phyloP scores from a whole-genome alignment of 2,113 vertebrate genomes.

The Xenopus laevis region DNA sequence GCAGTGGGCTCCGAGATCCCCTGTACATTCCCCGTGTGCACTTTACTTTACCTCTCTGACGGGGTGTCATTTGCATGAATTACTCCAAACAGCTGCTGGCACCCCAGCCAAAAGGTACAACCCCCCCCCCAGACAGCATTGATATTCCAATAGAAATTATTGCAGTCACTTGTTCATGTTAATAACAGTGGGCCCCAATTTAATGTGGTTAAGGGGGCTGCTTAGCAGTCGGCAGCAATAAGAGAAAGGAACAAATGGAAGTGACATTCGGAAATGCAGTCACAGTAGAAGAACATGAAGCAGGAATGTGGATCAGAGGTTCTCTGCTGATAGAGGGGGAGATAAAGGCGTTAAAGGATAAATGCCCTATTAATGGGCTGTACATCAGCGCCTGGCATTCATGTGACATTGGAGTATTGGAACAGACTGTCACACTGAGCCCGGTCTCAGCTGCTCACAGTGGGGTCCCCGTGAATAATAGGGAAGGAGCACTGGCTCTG shows the following conservation, averaged over 20 bases:
- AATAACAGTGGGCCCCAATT: background rate
- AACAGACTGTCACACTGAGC: background rate
- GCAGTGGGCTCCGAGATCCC: too few species aligned
- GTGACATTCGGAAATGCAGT: background rate
- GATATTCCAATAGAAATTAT: too few species aligned
- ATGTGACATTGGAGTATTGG: background rate
- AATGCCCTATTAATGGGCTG: conserved; percentile 16
- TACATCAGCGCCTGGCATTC: conserved; percentile 1
- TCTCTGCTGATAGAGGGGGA: conserved; percentile 28
- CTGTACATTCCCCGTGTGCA: too few species aligned
- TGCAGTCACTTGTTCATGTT: too few species aligned
- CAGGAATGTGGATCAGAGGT: conserved; percentile 7
- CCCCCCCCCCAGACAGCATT: too few species aligned
- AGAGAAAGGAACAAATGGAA: background rate
- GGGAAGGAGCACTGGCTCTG: conserved; percentile 20
- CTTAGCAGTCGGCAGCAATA: too few species aligned
- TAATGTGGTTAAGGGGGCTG: background rate
- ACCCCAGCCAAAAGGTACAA: too few species aligned
- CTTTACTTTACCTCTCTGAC: too few species aligned
- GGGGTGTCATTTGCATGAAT: too few species aligned
- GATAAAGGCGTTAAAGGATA: conserved; percentile 50
- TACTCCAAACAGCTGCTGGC: too few species aligned
- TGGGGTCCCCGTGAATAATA: conserved; percentile 40
- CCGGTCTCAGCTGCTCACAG: conserved; percentile 38
- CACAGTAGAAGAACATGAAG: background rate